Evolutionary conservation across 2,888 invertebrate genomes (phyloP), one percentile per base, ranked within the genome.

Genomic region (Sarcophaga caerulescens): DNA sequence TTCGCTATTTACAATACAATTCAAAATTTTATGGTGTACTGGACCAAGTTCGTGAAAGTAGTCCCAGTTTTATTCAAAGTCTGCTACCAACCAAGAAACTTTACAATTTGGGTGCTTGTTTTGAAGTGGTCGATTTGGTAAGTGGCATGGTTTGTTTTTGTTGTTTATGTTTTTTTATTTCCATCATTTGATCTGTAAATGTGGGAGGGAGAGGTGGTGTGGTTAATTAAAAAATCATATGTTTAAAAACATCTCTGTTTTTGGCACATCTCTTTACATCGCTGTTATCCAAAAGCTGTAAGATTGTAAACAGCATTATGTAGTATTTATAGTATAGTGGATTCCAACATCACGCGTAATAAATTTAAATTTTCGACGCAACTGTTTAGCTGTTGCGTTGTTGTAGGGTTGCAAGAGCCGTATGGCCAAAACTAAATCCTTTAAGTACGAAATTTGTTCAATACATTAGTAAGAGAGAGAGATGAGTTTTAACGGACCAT

Each of bases 21-120:
- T 63, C 57, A 0, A 86, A 84, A 69, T 45, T 81, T 11, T 86
- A 84, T 68, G 70, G 74, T 4, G 25, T 86, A 21, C 17, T 84
- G 45, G 78, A 86, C 11, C 81, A 84, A 77, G 65, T 86, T 59
- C 84, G 81, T 25, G 62, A 84, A 63, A 84, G 23, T 35, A 69
- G 78, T 68, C 74, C 75, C 23, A 21, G 62, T 3, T 78, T 84
- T 59, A 66, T 86, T 19, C 70, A 79, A 75, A 70, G 62, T 66
- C 3, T 86, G 10, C 63, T 86, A 23, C 84, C 86, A 65, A 65
- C 63, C 23, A 86, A 84, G 44, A 89, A 89, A 87, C 84, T 91
- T 59, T 91, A 90, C 78, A 91, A 91, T 63, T 88, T 90, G 57
- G 89, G 88, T 47, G 74, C 84, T 44, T 85, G 82, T 62, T 88